A percentile compares a stretch with the other conserved stretches of the same genome.
phyloP scores from a whole-genome alignment of 1,140 invertebrate genomes.

The Drosophila kikkawai region DNA sequence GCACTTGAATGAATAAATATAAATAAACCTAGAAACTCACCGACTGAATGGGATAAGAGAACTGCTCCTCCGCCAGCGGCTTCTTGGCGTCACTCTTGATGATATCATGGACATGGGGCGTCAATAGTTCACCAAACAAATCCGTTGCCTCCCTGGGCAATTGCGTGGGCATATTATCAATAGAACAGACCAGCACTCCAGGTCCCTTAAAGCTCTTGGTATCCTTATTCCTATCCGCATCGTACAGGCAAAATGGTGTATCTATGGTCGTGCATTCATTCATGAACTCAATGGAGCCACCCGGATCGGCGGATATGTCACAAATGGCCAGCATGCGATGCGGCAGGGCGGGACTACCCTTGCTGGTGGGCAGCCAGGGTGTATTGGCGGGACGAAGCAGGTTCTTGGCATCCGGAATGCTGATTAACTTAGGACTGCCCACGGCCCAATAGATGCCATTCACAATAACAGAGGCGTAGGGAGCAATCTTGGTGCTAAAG shows the following conservation, averaged over 20 bases:
- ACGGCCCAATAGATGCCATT: conserved; percentile 99
- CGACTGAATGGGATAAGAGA: conserved; percentile 91
- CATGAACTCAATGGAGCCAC: conserved; percentile 99
- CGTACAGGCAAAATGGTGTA: conserved; percentile 99
- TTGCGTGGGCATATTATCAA: conserved; percentile 99
- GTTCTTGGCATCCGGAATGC: conserved; percentile 98
- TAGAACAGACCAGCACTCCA: conserved; percentile 98
- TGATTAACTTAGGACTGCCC: conserved; percentile 97
- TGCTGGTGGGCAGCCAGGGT: conserved; percentile 95
- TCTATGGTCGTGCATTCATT: conserved; percentile 99
- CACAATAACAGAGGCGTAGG: conserved; percentile 98
- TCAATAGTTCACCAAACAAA: conserved; percentile 97
- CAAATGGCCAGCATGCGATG: conserved; percentile 97
- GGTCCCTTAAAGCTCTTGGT: conserved; percentile 98
- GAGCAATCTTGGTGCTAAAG: conserved; percentile 98
- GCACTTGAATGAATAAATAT: conserved; percentile 4
- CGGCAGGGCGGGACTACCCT: conserved; percentile 95
- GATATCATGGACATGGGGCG: conserved; percentile 96
- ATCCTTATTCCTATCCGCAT: conserved; percentile 98
- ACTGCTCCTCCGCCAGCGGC: conserved; percentile 92
- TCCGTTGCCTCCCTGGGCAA: conserved; percentile 98
- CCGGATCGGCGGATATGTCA: conserved; percentile 99
- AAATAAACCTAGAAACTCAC: conserved; percentile 87
- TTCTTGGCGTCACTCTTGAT: conserved; percentile 95
- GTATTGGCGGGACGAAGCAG: conserved; percentile 94